These are phyloP conservation scores for Zoanthus solanderi DNA, from an alignment of 92 coral and sea anemone species.

Conservation along the genomic window DNA sequence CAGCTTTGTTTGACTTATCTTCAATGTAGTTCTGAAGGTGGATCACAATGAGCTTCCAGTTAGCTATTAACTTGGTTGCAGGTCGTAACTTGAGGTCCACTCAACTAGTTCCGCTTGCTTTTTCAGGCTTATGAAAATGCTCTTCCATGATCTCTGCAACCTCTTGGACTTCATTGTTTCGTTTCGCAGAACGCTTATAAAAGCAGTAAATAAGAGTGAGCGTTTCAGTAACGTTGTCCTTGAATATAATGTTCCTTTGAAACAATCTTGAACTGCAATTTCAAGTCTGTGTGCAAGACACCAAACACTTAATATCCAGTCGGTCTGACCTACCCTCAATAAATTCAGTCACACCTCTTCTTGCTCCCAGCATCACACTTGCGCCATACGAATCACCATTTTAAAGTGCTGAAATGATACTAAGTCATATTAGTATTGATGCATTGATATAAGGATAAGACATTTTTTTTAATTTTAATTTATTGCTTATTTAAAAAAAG, in stretches of 20 bases:
- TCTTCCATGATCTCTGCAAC: conserved; percentile 58
- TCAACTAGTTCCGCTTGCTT: conserved; percentile 57
- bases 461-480: too few species aligned
- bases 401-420: background rate
- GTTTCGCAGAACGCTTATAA: conserved; percentile 52
- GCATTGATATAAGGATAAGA: too few species aligned
- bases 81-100: conserved; percentile 52
- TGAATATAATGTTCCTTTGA: conserved; percentile 47
- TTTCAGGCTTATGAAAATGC: conserved; percentile 47
- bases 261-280: conserved; percentile 31
- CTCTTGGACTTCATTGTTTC: conserved; percentile 50
- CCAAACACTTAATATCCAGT: conserved; percentile 57
- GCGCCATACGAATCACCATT: conserved; percentile 42
- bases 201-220: conserved; percentile 47
- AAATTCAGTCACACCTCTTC: conserved; percentile 25
- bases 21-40: conserved; percentile 54
- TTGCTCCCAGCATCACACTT: conserved; percentile 31
- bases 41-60: conserved; percentile 49
- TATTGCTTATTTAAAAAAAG: too few species aligned
- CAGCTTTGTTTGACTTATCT: conserved; percentile 55
- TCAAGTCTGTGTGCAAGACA: conserved; percentile 61
- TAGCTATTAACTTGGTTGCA: conserved; percentile 38
- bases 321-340: conserved; percentile 20
- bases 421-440: too few species aligned
- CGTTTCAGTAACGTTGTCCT: conserved; percentile 45